Evolutionary conservation across 2,888 invertebrate species (phyloP), one percentile per base, ranked within the genome.

Genomic region (Entomobrya multifasciata): DNA sequence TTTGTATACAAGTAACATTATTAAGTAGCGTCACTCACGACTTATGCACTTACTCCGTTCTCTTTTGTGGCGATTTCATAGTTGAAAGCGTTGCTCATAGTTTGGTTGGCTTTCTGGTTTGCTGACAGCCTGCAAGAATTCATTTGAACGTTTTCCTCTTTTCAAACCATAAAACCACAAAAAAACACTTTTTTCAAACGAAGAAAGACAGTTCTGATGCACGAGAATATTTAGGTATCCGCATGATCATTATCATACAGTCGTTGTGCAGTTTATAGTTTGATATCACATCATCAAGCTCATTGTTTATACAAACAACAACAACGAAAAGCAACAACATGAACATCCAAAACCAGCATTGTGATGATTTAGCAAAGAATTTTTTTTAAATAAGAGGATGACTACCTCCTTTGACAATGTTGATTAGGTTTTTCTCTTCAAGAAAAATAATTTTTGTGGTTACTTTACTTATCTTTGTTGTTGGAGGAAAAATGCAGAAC

Each of bases 161-260:
- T 17, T 62, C 65, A 79, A 79, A 79, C 79, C 79, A 79, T 79
- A 79, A 79, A 79, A 79, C 79, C 79, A 67, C 79, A 79, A 78
- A 76, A 77, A 65, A 10, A 65, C 25, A 22, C 17, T 72, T 52
- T 52, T 36, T 36, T 36, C 8, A 36, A 36, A 36, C 36, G 17
- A 52, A 79, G 47, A 60, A 57, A 36, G 5, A 36, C n/a, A 60
- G 15, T 60, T 20, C 62, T 44, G 44, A 17, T 27, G 27, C 27
- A 47, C 72, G 49, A 72, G 72, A 72, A 72, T 72, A 52, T 52
- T 72, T 72, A 72, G 72, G 72, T 72, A 70, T 13, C 47, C 13
- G 25, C 47, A 70, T 41, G 22, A 44, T 22, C 22, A 41, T 41
- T 10, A 44, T 47, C 70, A 72, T 22, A 15, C 15, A n/a, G 60